Conservation (phyloP, 2,113 vertebrate species). For the Sinocyclocheilus rhinocerous region DNA sequence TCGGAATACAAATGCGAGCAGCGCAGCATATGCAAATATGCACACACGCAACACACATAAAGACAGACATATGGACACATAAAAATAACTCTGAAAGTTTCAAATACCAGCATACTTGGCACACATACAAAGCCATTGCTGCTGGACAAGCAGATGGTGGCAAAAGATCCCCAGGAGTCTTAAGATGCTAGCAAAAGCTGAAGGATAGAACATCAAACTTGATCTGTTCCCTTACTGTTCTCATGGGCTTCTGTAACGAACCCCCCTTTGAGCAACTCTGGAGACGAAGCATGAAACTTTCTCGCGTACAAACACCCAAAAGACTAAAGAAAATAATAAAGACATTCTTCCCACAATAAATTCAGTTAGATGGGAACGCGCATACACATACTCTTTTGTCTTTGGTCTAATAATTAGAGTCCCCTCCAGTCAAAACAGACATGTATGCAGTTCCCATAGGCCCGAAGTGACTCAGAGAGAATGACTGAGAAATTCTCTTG, state of each 20-base stretch:
- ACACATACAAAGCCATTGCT: conserved; percentile 19
- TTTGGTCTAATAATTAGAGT: conserved; percentile 37
- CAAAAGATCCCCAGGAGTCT: conserved; percentile 22
- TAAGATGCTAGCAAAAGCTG: conserved; percentile 26
- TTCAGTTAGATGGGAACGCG: neutral
- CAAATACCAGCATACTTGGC: conserved; percentile 30
- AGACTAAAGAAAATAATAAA: conserved; percentile 16
- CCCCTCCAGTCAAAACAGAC: conserved; percentile 20
- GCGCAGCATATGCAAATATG: neutral
- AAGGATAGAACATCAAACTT: conserved; percentile 36
- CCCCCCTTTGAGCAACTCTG: neutral
- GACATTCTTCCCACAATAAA: conserved; percentile 23
- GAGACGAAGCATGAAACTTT: conserved; percentile 6
- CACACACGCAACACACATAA: neutral
- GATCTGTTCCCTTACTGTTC: conserved; percentile 23
- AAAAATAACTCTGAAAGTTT: conserved; percentile 32
- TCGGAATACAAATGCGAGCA: neutral
- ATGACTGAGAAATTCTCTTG: neutral
- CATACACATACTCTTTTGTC: neutral
- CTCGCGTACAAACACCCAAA: neutral
- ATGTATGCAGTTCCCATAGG: conserved; percentile 18
- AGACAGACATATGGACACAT: conserved; percentile 27
- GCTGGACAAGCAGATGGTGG: conserved; percentile 35
- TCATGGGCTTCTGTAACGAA: neutral
- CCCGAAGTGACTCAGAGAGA: conserved; percentile 33